Evolutionary conservation across 2,888 invertebrate genomes (phyloP).

Genomic region (Dascillus cervinus): DNA sequence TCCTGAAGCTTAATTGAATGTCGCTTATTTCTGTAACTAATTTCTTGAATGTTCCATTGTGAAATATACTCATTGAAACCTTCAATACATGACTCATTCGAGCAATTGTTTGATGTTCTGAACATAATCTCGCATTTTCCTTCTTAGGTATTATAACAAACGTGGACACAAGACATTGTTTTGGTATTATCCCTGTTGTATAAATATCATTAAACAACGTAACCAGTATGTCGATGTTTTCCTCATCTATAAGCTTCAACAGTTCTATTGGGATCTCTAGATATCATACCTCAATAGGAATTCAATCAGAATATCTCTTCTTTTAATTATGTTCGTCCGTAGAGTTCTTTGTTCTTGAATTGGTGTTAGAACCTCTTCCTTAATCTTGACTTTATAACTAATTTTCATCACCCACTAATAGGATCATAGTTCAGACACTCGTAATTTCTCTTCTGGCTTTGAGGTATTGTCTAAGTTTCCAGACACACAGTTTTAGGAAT

Average conservation of each 20-base stretch:
- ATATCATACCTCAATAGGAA: too few species aligned
- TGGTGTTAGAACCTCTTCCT: too few species aligned
- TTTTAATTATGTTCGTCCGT: too few species aligned
- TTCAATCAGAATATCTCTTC: too few species aligned
- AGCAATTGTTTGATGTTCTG: conserved; percentile 1
- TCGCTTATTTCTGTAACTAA: background rate
- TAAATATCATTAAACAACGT: background rate
- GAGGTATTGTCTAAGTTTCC: too few species aligned
- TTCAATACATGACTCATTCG: conserved; percentile 1
- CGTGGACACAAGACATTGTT: conserved; percentile 1
- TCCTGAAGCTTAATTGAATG: conserved; percentile 2
- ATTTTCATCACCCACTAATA: too few species aligned
- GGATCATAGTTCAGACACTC: too few species aligned
- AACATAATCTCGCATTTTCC: conserved; percentile 1
- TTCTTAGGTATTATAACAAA: conserved; percentile 1
- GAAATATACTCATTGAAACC: conserved; percentile 1
- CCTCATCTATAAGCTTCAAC: conserved; percentile 1
- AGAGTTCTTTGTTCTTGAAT: too few species aligned
- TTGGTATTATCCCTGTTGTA: background rate
- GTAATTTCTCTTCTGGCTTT: too few species aligned
- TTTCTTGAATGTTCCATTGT: conserved; percentile 1
- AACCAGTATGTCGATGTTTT: conserved; percentile 1
- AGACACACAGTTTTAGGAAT: too few species aligned
- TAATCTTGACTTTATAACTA: too few species aligned
- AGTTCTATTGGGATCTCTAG: conserved; percentile 2